phyloP scores from a whole-genome alignment of 1,140 invertebrate species.

The Chelonus insularis region DNA sequence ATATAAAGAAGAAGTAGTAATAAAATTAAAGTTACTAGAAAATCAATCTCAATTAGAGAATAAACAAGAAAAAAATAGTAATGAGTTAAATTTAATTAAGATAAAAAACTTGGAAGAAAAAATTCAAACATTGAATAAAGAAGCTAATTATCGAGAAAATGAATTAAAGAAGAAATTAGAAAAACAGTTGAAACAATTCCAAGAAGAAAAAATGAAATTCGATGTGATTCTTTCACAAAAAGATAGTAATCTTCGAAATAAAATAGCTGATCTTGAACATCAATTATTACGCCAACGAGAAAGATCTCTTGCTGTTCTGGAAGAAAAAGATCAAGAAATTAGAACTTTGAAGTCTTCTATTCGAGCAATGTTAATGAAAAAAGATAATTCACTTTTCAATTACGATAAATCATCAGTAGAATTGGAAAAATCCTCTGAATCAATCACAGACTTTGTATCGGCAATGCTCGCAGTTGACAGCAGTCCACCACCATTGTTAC shows the following conservation, averaged over 20 bases:
- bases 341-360: conserved; percentile 66
- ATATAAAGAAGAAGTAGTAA: conserved; percentile 46
- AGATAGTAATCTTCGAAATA: conserved; percentile 62
- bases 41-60: conserved; percentile 31
- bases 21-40: conserved; percentile 42
- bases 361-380: conserved; percentile 58
- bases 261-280: conserved; percentile 69
- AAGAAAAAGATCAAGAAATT: conserved; percentile 82
- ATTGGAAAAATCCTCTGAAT: conserved; percentile 28
- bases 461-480: conserved; percentile 54
- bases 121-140: conserved; percentile 64
- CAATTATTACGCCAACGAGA: conserved; percentile 79
- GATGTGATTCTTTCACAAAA: conserved; percentile 49
- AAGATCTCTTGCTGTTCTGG: conserved; percentile 72
- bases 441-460: conserved; percentile 43
- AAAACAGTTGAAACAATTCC: conserved; percentile 52
- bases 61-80: conserved; percentile 48
- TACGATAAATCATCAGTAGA: conserved; percentile 2
- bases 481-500: conserved; percentile 76
- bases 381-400: conserved; percentile 21
- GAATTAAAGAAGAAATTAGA: conserved; percentile 61
- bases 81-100: conserved; percentile 60
- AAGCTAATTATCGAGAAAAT: conserved; percentile 64
- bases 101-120: conserved; percentile 67
- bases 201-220: conserved; percentile 60